phyloP scores from a whole-genome alignment of 2,888 invertebrate genomes.

The Ctena decussata region DNA sequence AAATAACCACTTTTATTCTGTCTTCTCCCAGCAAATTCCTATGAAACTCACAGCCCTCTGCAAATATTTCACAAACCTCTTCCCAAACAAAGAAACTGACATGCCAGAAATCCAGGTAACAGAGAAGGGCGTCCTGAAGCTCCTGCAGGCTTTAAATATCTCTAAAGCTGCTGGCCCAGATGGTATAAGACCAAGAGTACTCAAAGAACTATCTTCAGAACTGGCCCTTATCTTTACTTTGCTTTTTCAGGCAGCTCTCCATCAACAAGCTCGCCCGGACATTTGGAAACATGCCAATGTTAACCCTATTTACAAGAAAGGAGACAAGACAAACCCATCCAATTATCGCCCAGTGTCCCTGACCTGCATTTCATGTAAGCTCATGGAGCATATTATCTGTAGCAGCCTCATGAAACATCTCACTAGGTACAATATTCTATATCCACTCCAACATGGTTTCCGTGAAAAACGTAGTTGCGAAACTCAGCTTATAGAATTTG shows the following conservation, averaged over 20 bases:
- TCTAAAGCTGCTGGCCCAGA: not conserved
- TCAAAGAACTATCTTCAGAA: not conserved
- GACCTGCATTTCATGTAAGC: conserved; percentile 10
- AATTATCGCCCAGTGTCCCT: not conserved
- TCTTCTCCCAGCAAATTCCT: not conserved
- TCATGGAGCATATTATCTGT: not conserved
- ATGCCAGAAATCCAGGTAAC: not conserved
- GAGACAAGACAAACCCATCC: conserved; percentile 1
- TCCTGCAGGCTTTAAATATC: not conserved
- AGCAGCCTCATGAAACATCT: conserved; percentile 4
- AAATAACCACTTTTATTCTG: not conserved
- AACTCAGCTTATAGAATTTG: too few relatives aligned
- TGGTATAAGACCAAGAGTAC: not conserved
- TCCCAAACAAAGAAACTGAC: not conserved
- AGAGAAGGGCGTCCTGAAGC: not conserved
- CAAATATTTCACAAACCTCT: not conserved
- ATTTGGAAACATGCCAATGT: conserved; percentile 22
- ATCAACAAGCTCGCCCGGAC: conserved; percentile 6
- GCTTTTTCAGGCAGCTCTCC: not conserved
- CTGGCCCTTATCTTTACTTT: not conserved
- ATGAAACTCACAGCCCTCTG: conserved; percentile 5
- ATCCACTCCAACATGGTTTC: not conserved
- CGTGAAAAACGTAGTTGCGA: not conserved
- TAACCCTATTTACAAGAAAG: conserved; percentile 13
- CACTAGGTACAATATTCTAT: not conserved